A percentile compares a stretch with the other conserved stretches of the same genome.
Conservation (phyloP, 1,140 invertebrate species). For the Brachionus asplanchnoidis region DNA sequence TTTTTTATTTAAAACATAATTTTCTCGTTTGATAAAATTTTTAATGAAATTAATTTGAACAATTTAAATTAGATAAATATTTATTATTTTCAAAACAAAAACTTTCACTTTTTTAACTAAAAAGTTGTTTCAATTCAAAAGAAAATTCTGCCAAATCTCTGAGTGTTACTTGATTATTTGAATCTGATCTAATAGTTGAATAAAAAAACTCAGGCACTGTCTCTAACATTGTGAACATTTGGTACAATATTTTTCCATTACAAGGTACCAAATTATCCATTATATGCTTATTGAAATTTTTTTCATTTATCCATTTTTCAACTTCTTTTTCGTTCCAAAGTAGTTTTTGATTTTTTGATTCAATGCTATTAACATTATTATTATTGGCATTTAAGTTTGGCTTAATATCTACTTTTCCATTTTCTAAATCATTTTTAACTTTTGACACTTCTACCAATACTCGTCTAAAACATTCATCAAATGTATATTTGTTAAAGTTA, state of each 20-base stretch:
- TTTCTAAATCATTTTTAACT: background rate
- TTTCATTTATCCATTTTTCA: background rate
- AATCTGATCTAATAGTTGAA: conserved; percentile 17
- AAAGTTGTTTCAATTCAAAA: background rate
- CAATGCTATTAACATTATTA: background rate
- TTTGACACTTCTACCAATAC: background rate
- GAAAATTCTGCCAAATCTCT: background rate
- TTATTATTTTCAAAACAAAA: no score
- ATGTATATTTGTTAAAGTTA: conserved; percentile 9
- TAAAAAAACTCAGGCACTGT: conserved; percentile 43
- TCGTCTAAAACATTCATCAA: conserved; percentile 17
- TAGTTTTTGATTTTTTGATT: background rate
- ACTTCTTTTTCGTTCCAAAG: conserved; percentile 11
- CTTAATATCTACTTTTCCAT: background rate
- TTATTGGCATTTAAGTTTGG: background rate
- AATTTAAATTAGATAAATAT: no score
- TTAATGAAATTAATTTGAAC: no score
- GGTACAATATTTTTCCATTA: conserved; percentile 42
- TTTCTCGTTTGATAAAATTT: no score
- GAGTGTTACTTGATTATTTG: background rate
- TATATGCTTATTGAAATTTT: conserved; percentile 1
- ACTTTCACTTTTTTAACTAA: background rate
- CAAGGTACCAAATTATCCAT: background rate
- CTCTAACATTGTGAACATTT: conserved; percentile 26
- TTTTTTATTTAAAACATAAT: no score